These are phyloP conservation scores for Argentina silus DNA, from an alignment of 2,797 vertebrate species.

Conservation along the genomic window DNA sequence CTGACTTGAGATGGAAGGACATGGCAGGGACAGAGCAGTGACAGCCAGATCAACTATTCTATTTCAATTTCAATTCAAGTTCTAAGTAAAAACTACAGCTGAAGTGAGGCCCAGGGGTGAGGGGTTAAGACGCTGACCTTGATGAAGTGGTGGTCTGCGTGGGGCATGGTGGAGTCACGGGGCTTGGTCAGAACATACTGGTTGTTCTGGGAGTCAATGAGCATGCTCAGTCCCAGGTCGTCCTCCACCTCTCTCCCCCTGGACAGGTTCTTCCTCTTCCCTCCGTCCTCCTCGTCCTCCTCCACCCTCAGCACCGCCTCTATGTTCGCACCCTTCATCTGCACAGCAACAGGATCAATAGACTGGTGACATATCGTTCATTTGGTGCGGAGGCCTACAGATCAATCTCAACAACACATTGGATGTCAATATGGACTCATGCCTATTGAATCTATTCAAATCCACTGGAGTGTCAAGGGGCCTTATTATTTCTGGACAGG, in stretches of 20 bases:
- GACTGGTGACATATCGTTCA: neutral
- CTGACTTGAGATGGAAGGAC: too few species aligned
- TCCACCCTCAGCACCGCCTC: constrained; percentile 95
- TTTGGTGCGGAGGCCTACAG: too few species aligned
- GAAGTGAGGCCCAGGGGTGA: neutral
- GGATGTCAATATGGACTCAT: too few species aligned
- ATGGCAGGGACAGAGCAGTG: too few species aligned
- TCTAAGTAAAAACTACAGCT: too few species aligned
- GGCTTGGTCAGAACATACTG: constrained; percentile 97
- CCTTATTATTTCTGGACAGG: too few species aligned
- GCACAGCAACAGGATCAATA: neutral
- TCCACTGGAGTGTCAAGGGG: too few species aligned
- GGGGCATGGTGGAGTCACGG: constrained; percentile 93
- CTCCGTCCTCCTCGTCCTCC: constrained; percentile 86
- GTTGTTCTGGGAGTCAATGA: constrained; percentile 99
- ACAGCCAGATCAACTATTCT: too few species aligned
- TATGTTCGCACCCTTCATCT: constrained; percentile 95
- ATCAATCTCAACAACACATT: too few species aligned
- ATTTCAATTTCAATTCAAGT: too few species aligned
- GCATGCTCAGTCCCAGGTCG: constrained; percentile 95
- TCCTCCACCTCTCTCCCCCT: constrained; percentile 83
- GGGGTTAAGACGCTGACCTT: constrained; percentile 77
- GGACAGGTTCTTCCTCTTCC: constrained; percentile 86
- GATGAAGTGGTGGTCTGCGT: constrained; percentile 95
- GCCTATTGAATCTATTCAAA: too few species aligned